Evolutionary conservation across 2,797 vertebrate genomes (phyloP).

Genomic region (Acipenser transmontanus): DNA sequence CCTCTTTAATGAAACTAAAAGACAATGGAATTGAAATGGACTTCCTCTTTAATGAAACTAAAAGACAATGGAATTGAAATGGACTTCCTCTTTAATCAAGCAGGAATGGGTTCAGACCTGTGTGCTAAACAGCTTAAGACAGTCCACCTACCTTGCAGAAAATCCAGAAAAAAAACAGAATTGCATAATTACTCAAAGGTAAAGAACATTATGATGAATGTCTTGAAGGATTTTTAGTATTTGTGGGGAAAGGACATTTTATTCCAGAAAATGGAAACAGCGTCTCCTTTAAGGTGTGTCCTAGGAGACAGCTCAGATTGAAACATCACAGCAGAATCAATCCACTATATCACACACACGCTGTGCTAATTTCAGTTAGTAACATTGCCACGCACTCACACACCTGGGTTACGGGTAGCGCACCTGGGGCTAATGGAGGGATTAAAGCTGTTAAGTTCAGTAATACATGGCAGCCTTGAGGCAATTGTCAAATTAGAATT

Average conservation of each 20-base stretch:
- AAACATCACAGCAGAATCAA: background rate
- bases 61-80: too few species aligned
- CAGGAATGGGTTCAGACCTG: background rate
- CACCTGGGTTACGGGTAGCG: background rate
- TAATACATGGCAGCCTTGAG: too few species aligned
- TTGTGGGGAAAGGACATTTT: background rate
- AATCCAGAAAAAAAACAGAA: background rate
- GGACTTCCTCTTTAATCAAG: too few species aligned
- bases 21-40: too few species aligned
- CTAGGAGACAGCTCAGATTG: background rate
- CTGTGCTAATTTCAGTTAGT: background rate
- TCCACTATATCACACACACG: background rate
- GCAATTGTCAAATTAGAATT: too few species aligned
- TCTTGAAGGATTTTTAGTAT: background rate
- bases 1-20: too few species aligned
- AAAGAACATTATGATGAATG: background rate
- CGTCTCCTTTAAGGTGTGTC: background rate
- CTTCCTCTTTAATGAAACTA: too few species aligned
- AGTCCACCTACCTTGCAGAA: constrained; percentile 2
- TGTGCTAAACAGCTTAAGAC: background rate
- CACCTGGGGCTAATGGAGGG: background rate
- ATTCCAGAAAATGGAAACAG: background rate
- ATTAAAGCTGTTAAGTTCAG: too few species aligned
- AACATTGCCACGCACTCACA: background rate
- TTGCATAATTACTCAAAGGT: background rate